A percentile compares a stretch with the other conserved stretches of the same genome.
Evolutionary conservation across 1,140 invertebrate species (phyloP).

Genomic region (Nylanderia fulva): DNA sequence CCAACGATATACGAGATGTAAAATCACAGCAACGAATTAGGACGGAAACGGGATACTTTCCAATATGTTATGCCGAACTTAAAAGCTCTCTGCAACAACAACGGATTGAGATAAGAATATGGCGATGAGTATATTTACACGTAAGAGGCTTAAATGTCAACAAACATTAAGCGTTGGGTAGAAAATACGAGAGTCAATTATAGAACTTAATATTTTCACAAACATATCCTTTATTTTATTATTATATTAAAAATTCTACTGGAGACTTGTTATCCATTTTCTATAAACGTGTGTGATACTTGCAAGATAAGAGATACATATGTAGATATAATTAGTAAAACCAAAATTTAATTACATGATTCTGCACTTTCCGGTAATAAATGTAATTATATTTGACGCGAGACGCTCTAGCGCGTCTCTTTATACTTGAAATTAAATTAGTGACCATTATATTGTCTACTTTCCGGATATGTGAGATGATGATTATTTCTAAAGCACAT

Average conservation of each 20-base stretch:
- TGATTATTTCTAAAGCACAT: neutral
- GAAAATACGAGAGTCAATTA: constrained; percentile 8
- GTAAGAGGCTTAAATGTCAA: neutral
- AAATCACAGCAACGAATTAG: constrained; percentile 82
- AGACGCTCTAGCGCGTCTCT: too few species aligned
- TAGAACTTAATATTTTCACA: neutral
- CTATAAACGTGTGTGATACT: neutral
- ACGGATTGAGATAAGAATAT: constrained; percentile 37
- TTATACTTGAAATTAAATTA: neutral
- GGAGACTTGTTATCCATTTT: neutral
- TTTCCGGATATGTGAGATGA: constrained; percentile 3
- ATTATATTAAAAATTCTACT: neutral
- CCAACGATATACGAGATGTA: constrained; percentile 62
- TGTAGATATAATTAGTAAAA: neutral
- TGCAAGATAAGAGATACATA: too few species aligned
- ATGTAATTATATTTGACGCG: too few species aligned
- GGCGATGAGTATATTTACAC: neutral
- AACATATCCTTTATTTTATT: neutral
- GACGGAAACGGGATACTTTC: constrained; percentile 77
- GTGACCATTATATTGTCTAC: neutral
- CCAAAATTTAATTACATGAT: neutral
- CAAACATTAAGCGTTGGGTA: neutral
- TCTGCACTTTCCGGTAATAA: neutral
- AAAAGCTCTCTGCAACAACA: constrained; percentile 83
- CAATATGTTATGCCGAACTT: constrained; percentile 82